These are phyloP conservation scores for Osedax fenrisi DNA, from an alignment of 2,888 invertebrate species.

Conservation along the genomic window DNA sequence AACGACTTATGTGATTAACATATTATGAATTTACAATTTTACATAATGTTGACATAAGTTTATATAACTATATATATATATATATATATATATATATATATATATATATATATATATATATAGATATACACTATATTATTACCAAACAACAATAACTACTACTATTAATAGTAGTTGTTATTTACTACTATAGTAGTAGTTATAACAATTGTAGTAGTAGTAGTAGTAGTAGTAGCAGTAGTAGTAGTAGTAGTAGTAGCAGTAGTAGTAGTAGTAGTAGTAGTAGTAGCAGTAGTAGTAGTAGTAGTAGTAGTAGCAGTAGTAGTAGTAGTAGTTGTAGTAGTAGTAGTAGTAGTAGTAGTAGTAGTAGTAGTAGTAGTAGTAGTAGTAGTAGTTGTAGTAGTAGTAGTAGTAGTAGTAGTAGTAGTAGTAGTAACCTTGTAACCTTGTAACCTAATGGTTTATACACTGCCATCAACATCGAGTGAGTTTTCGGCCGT, in stretches of 20 bases:
- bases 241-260: slow-evolving; percentile 12
- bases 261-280: slow-evolving; percentile 12
- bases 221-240: slow-evolving; percentile 18
- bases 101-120: too few species aligned
- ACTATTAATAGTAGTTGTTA: neutral
- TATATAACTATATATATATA: too few species aligned
- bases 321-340: slow-evolving; percentile 14
- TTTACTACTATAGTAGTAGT: neutral
- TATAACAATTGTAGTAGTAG: neutral
- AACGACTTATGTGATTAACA: too few species aligned
- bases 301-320: slow-evolving; percentile 19
- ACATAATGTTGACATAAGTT: too few species aligned
- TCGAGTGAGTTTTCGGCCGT: too few species aligned
- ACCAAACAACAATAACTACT: too few species aligned
- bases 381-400: slow-evolving; percentile 9
- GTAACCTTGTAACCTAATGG: too few species aligned
- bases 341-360: slow-evolving; percentile 3
- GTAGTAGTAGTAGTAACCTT: slow-evolving; percentile 5
- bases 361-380: slow-evolving; percentile 7
- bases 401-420: slow-evolving; percentile 18
- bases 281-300: slow-evolving; percentile 15
- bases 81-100: too few species aligned
- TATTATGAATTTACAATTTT: too few species aligned
- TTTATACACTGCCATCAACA: too few species aligned
- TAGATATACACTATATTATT: too few species aligned